Evolutionary conservation across 2,888 invertebrate species (phyloP).

Genomic region (Cancer borealis): DNA sequence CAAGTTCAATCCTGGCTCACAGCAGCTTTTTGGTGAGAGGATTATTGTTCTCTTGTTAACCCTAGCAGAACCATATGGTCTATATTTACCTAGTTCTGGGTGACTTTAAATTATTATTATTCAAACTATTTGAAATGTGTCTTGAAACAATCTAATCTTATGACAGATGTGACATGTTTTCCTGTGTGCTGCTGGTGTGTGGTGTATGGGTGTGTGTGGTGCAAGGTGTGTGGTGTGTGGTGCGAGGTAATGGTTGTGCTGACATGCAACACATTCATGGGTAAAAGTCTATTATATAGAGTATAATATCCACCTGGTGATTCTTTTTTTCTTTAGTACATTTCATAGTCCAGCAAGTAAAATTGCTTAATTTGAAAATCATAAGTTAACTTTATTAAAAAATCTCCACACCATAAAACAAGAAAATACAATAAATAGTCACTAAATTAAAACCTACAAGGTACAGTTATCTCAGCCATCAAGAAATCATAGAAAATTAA

Average conservation of each 20-base stretch:
- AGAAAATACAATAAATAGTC: background rate
- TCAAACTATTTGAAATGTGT: background rate
- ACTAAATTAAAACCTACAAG: background rate
- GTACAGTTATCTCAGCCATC: background rate
- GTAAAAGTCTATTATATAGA: background rate
- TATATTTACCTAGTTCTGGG: too few relatives aligned
- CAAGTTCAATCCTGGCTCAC: too few relatives aligned
- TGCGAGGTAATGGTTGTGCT: background rate
- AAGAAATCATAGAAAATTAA: background rate
- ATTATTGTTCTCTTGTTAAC: too few relatives aligned
- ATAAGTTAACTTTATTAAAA: slow-evolving; percentile 29
- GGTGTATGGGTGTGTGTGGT: background rate
- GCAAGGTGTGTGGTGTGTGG: background rate
- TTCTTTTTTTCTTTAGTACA: background rate
- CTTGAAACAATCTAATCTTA: background rate
- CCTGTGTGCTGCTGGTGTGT: background rate
- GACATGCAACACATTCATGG: background rate
- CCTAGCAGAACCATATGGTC: too few relatives aligned
- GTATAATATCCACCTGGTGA: background rate
- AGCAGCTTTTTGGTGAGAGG: too few relatives aligned
- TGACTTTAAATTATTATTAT: too few relatives aligned
- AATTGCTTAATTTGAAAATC: background rate
- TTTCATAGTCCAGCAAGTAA: background rate
- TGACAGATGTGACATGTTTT: background rate
- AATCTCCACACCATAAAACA: background rate